phyloP scores from a whole-genome alignment of 2,888 invertebrate species.

The Polymixis flavicincta region DNA sequence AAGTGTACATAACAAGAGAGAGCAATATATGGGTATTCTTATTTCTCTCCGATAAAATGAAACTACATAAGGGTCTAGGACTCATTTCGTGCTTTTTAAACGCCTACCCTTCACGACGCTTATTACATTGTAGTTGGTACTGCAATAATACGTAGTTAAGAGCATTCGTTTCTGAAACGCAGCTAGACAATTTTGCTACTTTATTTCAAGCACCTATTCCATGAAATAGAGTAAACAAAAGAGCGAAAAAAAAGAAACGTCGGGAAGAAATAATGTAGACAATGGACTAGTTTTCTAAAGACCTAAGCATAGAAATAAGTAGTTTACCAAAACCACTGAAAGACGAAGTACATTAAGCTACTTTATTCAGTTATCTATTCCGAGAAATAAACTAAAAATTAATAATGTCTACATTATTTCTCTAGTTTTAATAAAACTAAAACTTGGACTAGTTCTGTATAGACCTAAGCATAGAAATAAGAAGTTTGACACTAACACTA shows the following conservation, averaged over 20 bases:
- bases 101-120: not conserved
- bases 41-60: constrained; percentile 10
- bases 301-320: not conserved
- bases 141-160: not conserved
- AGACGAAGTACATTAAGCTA: not conserved
- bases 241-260: not conserved
- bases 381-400: no score
- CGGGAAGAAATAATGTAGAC: not conserved
- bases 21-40: constrained; percentile 11
- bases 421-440: no score
- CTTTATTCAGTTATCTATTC: no score
- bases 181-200: not conserved
- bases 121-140: not conserved
- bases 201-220: not conserved
- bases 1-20: constrained; percentile 4
- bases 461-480: no score
- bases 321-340: not conserved
- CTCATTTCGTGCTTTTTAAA: not conserved
- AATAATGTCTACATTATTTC: no score
- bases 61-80: not conserved
- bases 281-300: not conserved
- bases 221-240: no score
- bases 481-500: no score
- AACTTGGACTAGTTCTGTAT: no score
- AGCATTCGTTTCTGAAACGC: not conserved